phyloP scores from a whole-genome alignment of 2,888 invertebrate genomes.

The Luffia ferchaultella region DNA sequence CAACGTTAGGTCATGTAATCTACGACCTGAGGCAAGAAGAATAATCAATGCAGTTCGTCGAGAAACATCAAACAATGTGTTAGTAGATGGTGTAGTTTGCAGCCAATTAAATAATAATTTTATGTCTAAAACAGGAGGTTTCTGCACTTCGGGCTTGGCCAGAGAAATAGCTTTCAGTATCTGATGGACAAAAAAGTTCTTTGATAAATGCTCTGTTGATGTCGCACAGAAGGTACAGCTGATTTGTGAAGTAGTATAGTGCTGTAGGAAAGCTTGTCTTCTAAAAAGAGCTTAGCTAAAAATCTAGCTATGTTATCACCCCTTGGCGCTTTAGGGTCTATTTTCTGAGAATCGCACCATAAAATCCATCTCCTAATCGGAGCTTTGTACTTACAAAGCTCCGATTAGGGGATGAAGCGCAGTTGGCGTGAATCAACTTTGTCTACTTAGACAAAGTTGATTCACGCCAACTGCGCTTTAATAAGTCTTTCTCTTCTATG shows the following conservation, averaged over 20 bases:
- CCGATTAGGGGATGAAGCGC: no score
- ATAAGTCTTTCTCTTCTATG: no score
- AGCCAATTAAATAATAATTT: not conserved
- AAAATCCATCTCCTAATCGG: conserved; percentile 17
- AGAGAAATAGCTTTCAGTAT: no score
- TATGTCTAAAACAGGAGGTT: conserved; percentile 7
- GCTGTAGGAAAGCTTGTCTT: conserved; percentile 10
- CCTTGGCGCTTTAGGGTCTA: conserved; percentile 8
- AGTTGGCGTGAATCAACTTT: no score
- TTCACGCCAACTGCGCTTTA: no score
- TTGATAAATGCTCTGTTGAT: conserved; percentile 1
- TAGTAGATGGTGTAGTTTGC: not conserved
- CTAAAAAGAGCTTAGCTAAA: conserved; percentile 12
- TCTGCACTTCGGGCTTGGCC: conserved; percentile 17
- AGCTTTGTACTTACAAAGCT: conserved; percentile 15
- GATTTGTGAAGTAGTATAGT: conserved; percentile 16
- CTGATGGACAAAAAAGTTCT: conserved; percentile 17
- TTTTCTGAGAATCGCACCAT: conserved; percentile 11
- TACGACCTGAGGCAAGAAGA: conserved; percentile 2
- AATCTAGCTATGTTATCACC: conserved; percentile 11
- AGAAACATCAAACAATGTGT: conserved; percentile 2
- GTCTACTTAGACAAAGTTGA: no score
- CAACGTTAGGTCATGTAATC: conserved; percentile 4
- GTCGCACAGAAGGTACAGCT: conserved; percentile 11
- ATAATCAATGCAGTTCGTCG: conserved; percentile 1